Evolutionary conservation across 1,140 invertebrate genomes (phyloP), one percentile per base, ranked within the genome.

Genomic region (Hylyphantes graminicola): DNA sequence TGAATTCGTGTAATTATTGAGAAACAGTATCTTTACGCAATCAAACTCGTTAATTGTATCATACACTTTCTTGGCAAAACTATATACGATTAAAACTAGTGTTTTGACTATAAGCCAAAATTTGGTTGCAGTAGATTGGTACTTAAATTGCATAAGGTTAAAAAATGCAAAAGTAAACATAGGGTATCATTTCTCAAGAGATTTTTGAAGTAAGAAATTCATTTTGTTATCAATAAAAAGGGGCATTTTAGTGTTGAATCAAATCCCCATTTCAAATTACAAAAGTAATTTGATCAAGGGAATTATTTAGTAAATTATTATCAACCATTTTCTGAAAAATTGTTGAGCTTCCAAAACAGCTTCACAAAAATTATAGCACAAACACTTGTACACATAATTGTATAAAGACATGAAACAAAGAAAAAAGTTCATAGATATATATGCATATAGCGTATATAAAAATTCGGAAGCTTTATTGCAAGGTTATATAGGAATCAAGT

Each of bases 391-490:
- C 72, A 65, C 51, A 73, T 75, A 83, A 83, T 55, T 50, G 61
- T 83, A 75, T 83, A 83, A 83, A 83, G 74, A 65, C 63, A 48
- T 53, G 17, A 73, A 55, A 57, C 48, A 74, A 83, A 81, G 19
- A 83, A 75, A 59, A 7, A 80, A 59, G 17, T 13, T 59, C 72
- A 74, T 15, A 48, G 35, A 50, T 55, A 63, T 17, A 50, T 61
- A 73, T 54, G 55, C 68, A 73, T 75, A 75, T 19, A 83, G 61
- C 67, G 55, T 83, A 75, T 83, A 83, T 74, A 83, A 83, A 83
- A 83, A 74, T 74, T 83, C 70, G 80, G 80, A 72, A 83, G 70
- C 61, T 54, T 83, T 83, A 83, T 83, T 83, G 80, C 80, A 83
- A 35, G 80, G 57, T 75, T 83, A 74, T 65, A 83, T 83, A 83